Base-by-base conservation (phyloP, 2,797 vertebrate genomes). In the Dipus sagitta region DNA sequence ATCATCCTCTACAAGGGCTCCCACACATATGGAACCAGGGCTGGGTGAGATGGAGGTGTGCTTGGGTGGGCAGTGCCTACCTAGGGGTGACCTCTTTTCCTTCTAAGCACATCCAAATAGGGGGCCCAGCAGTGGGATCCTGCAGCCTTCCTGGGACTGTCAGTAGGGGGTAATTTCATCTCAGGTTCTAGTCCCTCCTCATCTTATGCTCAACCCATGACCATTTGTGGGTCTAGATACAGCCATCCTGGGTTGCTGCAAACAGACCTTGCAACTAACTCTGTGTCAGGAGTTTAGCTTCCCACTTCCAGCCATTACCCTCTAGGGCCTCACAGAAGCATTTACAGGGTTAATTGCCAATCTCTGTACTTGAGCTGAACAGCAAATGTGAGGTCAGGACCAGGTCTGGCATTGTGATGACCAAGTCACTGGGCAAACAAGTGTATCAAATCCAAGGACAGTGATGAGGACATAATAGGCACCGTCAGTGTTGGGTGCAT, bases 301-400 rank as follows among this genome's bases (percentile, higher is more conserved):
- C 90, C 85, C 18, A 24, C 21, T 0, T 0, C 28, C 70, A 91
- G 86, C 7, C 34, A n/a, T 32, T n/a, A 54, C 34, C 38, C 58
- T 94, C 9, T 26, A 9, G 34, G 32, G 74, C 78, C 79, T 71
- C 42, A 74, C 70, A 93, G 84, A 74, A 58, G 68, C 93, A 47
- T 93, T 89, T 82, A 62, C 24, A 70, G 91, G 52, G 78, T 94
- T 83, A 92, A 91, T 23, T 77, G 92, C 86, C 83, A 92, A 67
- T 92, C 26, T 90, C 26, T 0, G 0, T 21, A 72, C 26, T 77
- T 88, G 67, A 34, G 81, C 18, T 78, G 10, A 90, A 81, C 9
- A 93, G 82, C 52, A 81, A 85, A 77, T n/a, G 17, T 15, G 26
- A 91, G 68, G 30, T 62, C 21, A 76, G 82, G 67, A 85, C 77